Percentiles rank a stretch among this genome's conserved stretches.
These are phyloP conservation scores for Laticauda laticaudata DNA, from an alignment of 2,113 vertebrate genomes.

Conservation along the genomic window DNA sequence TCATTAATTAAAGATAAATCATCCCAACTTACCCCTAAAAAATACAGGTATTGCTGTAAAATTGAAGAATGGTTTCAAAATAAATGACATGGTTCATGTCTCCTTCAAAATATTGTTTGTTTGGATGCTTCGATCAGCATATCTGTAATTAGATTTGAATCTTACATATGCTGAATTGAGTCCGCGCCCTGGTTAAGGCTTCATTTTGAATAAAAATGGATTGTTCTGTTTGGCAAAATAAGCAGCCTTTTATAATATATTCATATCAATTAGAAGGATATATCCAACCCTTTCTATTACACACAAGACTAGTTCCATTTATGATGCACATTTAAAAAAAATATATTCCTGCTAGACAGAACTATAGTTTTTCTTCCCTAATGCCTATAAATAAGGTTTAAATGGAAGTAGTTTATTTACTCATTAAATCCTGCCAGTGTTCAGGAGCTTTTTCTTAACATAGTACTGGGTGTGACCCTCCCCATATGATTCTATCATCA, in stretches of 20 bases:
- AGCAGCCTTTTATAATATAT: conserved; percentile 5
- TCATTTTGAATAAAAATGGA: neutral
- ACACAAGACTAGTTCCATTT: conserved; percentile 3
- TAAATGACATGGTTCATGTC: conserved; percentile 11
- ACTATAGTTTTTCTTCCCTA: conserved; percentile 25
- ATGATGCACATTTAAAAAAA: conserved; percentile 7
- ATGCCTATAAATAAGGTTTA: neutral
- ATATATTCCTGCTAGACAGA: neutral
- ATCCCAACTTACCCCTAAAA: conserved; percentile 30
- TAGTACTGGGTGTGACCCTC: neutral
- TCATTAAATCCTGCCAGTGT: neutral
- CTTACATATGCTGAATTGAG: neutral
- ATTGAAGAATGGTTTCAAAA: conserved; percentile 27
- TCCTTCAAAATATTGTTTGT: neutral
- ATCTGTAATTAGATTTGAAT: conserved; percentile 4
- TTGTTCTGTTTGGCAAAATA: conserved; percentile 21
- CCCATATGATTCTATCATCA: neutral
- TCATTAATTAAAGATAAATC: neutral
- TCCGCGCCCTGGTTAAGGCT: neutral
- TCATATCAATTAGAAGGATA: neutral
- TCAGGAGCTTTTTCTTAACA: neutral
- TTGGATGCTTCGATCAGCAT: conserved; percentile 34
- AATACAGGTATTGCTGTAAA: conserved; percentile 23
- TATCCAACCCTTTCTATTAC: conserved; percentile 13
- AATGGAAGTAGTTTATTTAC: neutral